Evolutionary conservation across 2,797 vertebrate species (phyloP), one percentile per base, ranked within the genome.

Genomic region (Champsocephalus esox): DNA sequence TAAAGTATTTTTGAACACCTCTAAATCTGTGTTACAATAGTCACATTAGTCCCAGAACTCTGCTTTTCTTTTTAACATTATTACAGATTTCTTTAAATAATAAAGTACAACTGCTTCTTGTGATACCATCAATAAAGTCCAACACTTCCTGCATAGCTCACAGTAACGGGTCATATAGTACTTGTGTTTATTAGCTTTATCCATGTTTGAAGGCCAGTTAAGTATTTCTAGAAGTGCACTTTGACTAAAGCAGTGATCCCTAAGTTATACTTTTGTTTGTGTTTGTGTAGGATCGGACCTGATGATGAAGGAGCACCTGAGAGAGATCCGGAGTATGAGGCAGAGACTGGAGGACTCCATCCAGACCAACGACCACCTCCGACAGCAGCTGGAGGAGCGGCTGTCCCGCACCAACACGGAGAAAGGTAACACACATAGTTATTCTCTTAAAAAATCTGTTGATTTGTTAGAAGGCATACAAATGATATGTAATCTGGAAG

Each of bases 271-370:
- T 0, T 41, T 6, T 77, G 24, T 11, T 6, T 32, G 1, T 21
- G 46, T 62, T 21, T 21, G 21, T 79, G 19, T 34, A 97, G 96
- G 95, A 24, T 80, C 96, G 4, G 96, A 96, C 59, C 87, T 98
- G 82, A 93, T 98, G 83, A 96, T 98, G 83, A 96, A 96, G 72
- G 96, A 97, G 51, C 97, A 99, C 66, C 92, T 98, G 69, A 81
- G 88, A 8, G 97, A 99, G 92, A 96, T 98, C 79, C 90, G 95
- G 52, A 93, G 87, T 84, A 94, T 99, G 60, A 95, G 95, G 10
- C 96, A 94, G 88, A 95, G 94, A 32, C 94, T 99, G 0, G 96
- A 98, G 80, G 96, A 98, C 67, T 98, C 98, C 79, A 98, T 99
- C 84, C 95, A 95, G 84, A 97, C 95, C 83, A 98, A 98, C 0